These are phyloP conservation scores for Notodonta ziczac DNA, from an alignment of 2,888 invertebrate species.

Conservation along the genomic window DNA sequence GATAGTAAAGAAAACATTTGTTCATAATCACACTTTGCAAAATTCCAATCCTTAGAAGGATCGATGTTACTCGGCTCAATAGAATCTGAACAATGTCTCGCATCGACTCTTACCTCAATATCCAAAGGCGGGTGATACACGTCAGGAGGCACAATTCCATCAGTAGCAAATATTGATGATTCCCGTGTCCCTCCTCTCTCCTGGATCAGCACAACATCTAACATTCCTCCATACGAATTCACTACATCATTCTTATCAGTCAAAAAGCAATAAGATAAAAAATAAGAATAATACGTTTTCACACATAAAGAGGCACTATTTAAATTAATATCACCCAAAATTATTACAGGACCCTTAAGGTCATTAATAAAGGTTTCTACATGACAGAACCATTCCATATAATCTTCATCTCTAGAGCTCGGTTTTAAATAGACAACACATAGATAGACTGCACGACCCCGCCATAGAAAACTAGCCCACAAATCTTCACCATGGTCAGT, in stretches of 20 bases:
- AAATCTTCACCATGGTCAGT: background rate
- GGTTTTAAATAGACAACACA: background rate
- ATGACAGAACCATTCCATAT: background rate
- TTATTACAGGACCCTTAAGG: slow-evolving; percentile 5
- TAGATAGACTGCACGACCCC: background rate
- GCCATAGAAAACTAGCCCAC: background rate
- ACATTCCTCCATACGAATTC: background rate
- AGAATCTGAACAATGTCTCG: background rate
- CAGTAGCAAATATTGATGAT: background rate
- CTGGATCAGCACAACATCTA: too few relatives aligned
- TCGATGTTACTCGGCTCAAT: background rate
- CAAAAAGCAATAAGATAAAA: slow-evolving; percentile 7
- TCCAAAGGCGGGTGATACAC: background rate
- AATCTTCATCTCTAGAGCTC: background rate
- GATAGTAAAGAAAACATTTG: background rate
- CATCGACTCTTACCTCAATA: background rate
- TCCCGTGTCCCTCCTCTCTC: background rate
- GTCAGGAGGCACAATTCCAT: background rate
- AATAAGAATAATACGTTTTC: slow-evolving; percentile 11
- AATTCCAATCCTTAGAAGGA: background rate
- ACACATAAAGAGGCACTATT: slow-evolving; percentile 7
- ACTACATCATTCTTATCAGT: slow-evolving; percentile 7
- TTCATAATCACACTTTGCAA: slow-evolving; percentile 1
- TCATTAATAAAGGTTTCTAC: slow-evolving; percentile 3
- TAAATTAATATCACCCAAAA: slow-evolving; percentile 10